phyloP scores from a whole-genome alignment of 2,113 vertebrate species.

The Eudyptes chrysolophus region DNA sequence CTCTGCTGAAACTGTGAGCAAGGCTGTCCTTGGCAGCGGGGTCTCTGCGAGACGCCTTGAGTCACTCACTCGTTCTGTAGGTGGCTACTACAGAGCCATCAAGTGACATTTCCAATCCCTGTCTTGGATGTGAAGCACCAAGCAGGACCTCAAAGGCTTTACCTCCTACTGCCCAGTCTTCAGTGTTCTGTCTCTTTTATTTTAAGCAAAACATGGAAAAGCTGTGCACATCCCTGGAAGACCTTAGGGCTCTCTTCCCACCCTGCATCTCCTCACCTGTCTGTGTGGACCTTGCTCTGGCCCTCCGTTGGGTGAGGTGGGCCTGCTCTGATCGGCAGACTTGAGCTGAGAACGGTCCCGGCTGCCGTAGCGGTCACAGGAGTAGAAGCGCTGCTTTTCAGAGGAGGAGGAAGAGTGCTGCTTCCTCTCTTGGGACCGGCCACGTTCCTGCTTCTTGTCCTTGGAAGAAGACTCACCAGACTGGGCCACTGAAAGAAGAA shows the following conservation, averaged over 20 bases:
- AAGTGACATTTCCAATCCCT: background rate
- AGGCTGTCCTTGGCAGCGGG: background rate
- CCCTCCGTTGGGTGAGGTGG: constrained; percentile 82
- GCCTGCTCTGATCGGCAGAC: constrained; percentile 83
- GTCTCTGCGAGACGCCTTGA: background rate
- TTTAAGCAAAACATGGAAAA: background rate
- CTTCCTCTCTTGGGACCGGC: constrained; percentile 92
- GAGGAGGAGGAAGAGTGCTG: constrained; percentile 88
- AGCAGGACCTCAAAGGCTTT: background rate
- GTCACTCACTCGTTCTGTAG: background rate
- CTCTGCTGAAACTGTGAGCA: background rate
- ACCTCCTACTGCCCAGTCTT: background rate
- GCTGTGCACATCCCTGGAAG: background rate
- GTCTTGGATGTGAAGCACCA: background rate
- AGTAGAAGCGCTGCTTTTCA: constrained; percentile 95
- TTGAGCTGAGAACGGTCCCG: constrained; percentile 85
- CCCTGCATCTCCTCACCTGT: constrained; percentile 81
- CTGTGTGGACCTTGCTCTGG: constrained; percentile 81
- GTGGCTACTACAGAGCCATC: background rate
- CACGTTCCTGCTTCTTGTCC: constrained; percentile 82
- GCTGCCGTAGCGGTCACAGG: constrained; percentile 92
- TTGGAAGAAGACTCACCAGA: constrained; percentile 63
- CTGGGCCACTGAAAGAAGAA: constrained; percentile 18
- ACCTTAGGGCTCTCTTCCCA: background rate
- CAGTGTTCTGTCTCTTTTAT: too few relatives aligned